Conservation (phyloP, 2,888 invertebrate genomes). For the Adelognathus sp. region DNA sequence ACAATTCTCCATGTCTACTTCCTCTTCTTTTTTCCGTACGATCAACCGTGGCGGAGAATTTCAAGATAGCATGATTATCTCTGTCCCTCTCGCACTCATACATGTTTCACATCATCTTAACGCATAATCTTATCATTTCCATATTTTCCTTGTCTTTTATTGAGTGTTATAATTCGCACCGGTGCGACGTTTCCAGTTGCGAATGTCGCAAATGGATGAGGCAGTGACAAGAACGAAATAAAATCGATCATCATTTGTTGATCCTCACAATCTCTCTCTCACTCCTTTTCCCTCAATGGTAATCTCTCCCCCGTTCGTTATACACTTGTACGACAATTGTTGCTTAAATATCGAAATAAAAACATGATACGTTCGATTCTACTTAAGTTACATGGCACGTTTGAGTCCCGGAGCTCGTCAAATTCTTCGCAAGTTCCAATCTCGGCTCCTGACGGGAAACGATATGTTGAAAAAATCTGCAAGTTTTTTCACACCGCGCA, state of each 20-base stretch:
- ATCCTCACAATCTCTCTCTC: not conserved
- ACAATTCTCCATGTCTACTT: too few relatives aligned
- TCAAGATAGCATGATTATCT: too few relatives aligned
- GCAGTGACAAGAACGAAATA: conserved; percentile 6
- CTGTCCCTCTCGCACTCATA: too few relatives aligned
- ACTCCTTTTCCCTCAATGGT: not conserved
- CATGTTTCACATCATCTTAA: too few relatives aligned
- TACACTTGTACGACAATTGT: not conserved
- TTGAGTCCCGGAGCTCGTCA: conserved; percentile 31
- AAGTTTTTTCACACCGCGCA: too few relatives aligned
- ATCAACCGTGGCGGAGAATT: too few relatives aligned
- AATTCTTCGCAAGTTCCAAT: not conserved
- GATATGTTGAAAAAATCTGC: not conserved
- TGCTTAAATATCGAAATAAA: not conserved
- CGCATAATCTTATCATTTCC: not conserved
- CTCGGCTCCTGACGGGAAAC: not conserved
- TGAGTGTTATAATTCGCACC: too few relatives aligned
- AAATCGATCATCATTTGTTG: not conserved
- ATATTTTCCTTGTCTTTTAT: not conserved
- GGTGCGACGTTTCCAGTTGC: not conserved
- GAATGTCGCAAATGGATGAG: not conserved
- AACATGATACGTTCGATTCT: conserved; percentile 42
- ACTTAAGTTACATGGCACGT: conserved; percentile 64
- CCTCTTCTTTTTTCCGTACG: too few relatives aligned
- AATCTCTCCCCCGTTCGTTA: not conserved